These are phyloP conservation scores for Pilophorus perplexus DNA, from an alignment of 2,888 invertebrate genomes.

Conservation along the genomic window DNA sequence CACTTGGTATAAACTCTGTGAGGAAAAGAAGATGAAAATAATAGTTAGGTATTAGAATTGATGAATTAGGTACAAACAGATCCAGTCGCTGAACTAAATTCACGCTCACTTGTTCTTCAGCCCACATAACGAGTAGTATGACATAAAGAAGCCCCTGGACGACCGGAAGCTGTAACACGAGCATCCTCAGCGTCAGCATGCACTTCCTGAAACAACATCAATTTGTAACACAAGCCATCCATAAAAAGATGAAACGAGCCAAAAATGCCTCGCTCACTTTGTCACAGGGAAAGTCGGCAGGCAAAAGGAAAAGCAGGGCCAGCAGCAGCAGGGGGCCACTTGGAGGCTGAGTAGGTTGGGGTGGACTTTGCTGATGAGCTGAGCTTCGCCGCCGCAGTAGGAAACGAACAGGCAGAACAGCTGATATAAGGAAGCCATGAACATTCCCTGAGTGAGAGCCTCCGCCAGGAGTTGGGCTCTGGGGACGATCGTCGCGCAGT, in stretches of 20 bases:
- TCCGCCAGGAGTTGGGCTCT: slow-evolving; percentile 66
- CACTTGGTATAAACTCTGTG: slow-evolving; percentile 60
- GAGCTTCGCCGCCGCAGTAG: slow-evolving; percentile 63
- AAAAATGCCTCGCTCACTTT: slow-evolving; percentile 58
- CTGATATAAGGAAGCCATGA: slow-evolving; percentile 69
- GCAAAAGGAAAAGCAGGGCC: slow-evolving; percentile 62
- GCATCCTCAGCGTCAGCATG: slow-evolving; percentile 57
- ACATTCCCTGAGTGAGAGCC: slow-evolving; percentile 65
- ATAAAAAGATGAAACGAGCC: no score
- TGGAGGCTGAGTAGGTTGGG: slow-evolving; percentile 60
- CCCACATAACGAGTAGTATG: slow-evolving; percentile 61
- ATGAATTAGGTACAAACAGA: not conserved
- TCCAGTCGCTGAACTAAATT: no score
- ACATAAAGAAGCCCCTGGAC: slow-evolving; percentile 64
- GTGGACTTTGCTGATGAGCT: slow-evolving; percentile 59
- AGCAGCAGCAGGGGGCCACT: slow-evolving; percentile 71
- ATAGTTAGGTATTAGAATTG: no score
- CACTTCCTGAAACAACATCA: slow-evolving; percentile 59
- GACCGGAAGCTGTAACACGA: slow-evolving; percentile 68
- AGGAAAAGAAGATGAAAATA: slow-evolving; percentile 43
- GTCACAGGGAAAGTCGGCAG: slow-evolving; percentile 60
- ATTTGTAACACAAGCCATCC: no score
- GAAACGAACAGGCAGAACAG: slow-evolving; percentile 66
- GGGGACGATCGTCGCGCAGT: slow-evolving; percentile 61
- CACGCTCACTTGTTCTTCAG: slow-evolving; percentile 63